Percentiles rank a stretch among this genome's conserved stretches.
Conservation (phyloP, 2,113 vertebrate species). For the Leuciscus idus region DNA sequence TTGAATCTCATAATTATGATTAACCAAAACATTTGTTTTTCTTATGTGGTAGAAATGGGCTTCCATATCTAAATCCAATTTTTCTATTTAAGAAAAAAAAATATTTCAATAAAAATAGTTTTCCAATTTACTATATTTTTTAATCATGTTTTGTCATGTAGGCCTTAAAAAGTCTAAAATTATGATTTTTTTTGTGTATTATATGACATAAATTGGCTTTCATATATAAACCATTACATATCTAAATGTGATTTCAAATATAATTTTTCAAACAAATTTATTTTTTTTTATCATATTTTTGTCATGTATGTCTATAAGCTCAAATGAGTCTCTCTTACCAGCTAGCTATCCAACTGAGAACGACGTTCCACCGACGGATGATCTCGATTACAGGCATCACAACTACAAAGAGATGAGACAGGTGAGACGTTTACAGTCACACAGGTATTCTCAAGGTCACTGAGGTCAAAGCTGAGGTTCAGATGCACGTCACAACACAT, state of each 20-base stretch:
- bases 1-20: background rate
- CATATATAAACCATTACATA: background rate
- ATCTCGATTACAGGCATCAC: conserved; percentile 93
- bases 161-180: too few species aligned
- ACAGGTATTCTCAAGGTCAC: conserved; percentile 18
- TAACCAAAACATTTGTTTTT: background rate
- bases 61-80: background rate
- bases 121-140: too few species aligned
- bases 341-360: conserved; percentile 73
- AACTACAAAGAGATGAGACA: conserved; percentile 93
- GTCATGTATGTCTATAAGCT: background rate
- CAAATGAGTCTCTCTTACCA: conserved; percentile 54
- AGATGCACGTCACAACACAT: conserved; percentile 8
- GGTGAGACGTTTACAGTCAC: conserved; percentile 73
- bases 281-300: background rate
- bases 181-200: too few species aligned
- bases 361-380: conserved; percentile 78
- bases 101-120: too few species aligned
- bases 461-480: conserved; percentile 1
- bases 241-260: background rate
- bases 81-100: background rate
- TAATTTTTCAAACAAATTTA: background rate
- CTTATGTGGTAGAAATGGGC: background rate
- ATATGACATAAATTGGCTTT: too few species aligned
- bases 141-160: too few species aligned